phyloP scores from a whole-genome alignment of 2,888 invertebrate genomes.

The Cordilura impudica region DNA sequence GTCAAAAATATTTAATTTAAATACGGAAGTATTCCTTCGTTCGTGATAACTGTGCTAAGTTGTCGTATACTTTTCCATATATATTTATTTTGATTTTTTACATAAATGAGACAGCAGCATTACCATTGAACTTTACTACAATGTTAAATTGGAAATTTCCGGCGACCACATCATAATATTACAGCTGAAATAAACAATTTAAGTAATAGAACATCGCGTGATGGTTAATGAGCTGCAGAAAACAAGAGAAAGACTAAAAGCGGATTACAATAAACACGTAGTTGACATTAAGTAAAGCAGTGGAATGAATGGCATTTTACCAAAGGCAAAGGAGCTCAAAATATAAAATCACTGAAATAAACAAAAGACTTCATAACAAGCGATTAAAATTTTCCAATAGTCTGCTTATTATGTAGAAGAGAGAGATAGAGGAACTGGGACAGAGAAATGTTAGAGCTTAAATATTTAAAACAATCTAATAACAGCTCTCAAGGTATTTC shows the following conservation, averaged over 20 bases:
- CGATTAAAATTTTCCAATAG: slow-evolving; percentile 65
- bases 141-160: neutral
- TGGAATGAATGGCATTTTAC: neutral
- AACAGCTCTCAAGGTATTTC: too few relatives aligned
- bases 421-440: neutral
- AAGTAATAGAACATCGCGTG: neutral
- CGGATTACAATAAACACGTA: slow-evolving; percentile 56
- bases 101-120: too few relatives aligned
- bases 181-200: neutral
- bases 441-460: too few relatives aligned
- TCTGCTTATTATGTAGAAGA: slow-evolving; percentile 32
- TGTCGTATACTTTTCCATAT: too few relatives aligned
- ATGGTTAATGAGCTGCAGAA: neutral
- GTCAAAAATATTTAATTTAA: too few relatives aligned
- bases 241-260: slow-evolving; percentile 3
- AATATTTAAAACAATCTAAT: too few relatives aligned
- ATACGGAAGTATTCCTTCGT: too few relatives aligned
- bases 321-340: slow-evolving; percentile 27
- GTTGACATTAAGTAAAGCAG: slow-evolving; percentile 59
- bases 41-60: too few relatives aligned
- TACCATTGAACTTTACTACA: neutral
- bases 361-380: slow-evolving; percentile 65
- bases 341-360: slow-evolving; percentile 66
- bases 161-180: neutral
- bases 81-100: too few relatives aligned